Conservation (phyloP, 2,113 vertebrate species). For the Calidris pygmaea region DNA sequence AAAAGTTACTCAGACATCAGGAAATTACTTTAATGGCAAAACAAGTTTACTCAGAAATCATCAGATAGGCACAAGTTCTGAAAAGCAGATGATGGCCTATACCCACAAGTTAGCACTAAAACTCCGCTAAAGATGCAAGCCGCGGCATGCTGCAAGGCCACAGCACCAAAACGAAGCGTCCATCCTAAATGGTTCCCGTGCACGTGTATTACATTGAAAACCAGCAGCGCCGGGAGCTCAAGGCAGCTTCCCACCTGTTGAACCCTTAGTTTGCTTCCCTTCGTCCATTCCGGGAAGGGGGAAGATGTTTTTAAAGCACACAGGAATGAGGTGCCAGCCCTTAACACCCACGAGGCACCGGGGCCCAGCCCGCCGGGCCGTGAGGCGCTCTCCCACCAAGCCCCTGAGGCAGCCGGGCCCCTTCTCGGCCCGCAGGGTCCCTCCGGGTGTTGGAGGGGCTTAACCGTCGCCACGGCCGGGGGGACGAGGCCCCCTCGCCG, state of each 20-base stretch:
- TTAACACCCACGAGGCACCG: neutral
- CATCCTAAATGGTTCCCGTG: fast-evolving
- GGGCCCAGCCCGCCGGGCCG: neutral
- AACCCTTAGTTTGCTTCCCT: neutral
- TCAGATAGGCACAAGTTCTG: neutral
- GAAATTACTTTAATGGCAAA: neutral
- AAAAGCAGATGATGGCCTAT: neutral
- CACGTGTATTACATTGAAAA: fast-evolving
- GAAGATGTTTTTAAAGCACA: fast-evolving
- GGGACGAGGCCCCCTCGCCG: neutral
- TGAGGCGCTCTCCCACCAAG: neutral
- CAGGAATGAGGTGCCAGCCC: neutral
- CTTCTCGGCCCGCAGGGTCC: neutral
- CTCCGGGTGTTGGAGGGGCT: neutral
- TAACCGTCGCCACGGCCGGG: neutral
- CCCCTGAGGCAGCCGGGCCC: neutral
- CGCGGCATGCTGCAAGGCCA: neutral
- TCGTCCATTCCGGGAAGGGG: neutral
- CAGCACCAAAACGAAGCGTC: neutral
- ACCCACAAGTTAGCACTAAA: neutral
- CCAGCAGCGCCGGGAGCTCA: neutral
- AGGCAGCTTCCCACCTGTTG: neutral
- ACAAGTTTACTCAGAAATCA: neutral
- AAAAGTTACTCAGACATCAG: neutral
- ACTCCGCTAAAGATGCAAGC: neutral